phyloP scores from a whole-genome alignment of 37 sponge, comb jelly and placozoan genomes.

The Haliclona indistincta region DNA sequence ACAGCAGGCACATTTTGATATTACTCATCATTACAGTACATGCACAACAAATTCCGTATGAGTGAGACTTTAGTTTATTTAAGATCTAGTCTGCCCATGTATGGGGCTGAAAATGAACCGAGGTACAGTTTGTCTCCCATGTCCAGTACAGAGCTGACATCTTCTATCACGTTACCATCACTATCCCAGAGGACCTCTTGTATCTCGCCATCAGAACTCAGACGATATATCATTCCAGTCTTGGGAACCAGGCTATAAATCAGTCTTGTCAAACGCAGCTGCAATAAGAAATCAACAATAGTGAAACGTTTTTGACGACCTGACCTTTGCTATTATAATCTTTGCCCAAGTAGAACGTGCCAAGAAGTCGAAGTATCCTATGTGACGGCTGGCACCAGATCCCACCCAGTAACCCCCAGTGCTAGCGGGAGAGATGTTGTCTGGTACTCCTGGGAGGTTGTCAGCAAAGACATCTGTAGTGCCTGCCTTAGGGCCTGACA shows the following conservation, averaged over 20 bases:
- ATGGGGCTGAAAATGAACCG: slow-evolving; percentile 31
- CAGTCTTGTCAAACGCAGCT: slow-evolving; percentile 14
- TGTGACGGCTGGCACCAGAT: slow-evolving; percentile 32
- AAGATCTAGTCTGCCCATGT: too few species aligned
- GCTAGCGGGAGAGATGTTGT: slow-evolving; percentile 71
- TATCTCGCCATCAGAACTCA: slow-evolving; percentile 21
- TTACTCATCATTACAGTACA: too few species aligned
- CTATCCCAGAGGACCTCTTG: slow-evolving; percentile 37
- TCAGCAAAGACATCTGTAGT: slow-evolving; percentile 59
- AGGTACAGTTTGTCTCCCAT: slow-evolving; percentile 28
- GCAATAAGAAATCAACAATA: background rate
- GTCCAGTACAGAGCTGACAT: slow-evolving; percentile 53
- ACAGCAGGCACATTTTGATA: too few species aligned
- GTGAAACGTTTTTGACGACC: background rate
- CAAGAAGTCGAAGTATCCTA: slow-evolving; percentile 14
- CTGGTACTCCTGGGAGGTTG: slow-evolving; percentile 80
- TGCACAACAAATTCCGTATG: too few species aligned
- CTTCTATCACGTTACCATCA: background rate
- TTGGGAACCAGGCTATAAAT: background rate
- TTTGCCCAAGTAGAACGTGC: slow-evolving; percentile 28
- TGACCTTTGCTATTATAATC: background rate
- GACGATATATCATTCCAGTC: slow-evolving; percentile 39
- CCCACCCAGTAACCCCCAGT: slow-evolving; percentile 78
- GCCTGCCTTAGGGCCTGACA: slow-evolving; percentile 59
- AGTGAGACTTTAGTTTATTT: too few species aligned